These are phyloP conservation scores for Serripes groenlandicus DNA, from an alignment of 2,888 invertebrate genomes.

Conservation along the genomic window DNA sequence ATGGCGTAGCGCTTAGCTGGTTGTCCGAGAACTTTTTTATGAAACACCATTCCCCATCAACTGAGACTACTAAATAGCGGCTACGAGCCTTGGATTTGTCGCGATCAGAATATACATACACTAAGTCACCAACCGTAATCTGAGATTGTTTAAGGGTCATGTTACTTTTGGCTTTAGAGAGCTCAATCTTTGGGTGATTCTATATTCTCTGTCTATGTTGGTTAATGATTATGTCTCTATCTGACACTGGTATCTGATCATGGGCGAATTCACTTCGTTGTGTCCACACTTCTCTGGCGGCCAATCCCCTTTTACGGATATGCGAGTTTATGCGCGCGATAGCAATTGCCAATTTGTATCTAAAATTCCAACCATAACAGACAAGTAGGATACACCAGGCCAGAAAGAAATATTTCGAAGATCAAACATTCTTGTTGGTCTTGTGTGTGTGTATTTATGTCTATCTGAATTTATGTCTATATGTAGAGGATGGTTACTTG, in stretches of 20 bases:
- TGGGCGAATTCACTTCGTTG: constrained; percentile 69
- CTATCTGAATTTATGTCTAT: too few species aligned
- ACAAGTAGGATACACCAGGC: too few species aligned
- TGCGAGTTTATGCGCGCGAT: constrained; percentile 36
- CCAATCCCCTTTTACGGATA: constrained; percentile 59
- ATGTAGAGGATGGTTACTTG: too few species aligned
- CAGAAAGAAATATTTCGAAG: too few species aligned
- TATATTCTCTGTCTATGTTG: constrained; percentile 9
- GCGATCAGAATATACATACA: constrained; percentile 20
- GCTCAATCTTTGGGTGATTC: constrained; percentile 21
- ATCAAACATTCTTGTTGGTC: too few species aligned
- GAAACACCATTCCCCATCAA: constrained; percentile 29
- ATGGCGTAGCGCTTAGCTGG: constrained; percentile 20
- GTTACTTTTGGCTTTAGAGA: background rate
- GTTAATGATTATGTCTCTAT: constrained; percentile 11
- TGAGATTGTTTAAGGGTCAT: background rate
- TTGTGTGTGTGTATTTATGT: too few species aligned
- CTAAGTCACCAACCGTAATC: constrained; percentile 30
- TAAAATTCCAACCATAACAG: too few species aligned
- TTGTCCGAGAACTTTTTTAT: constrained; percentile 27
- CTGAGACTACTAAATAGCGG: constrained; percentile 27
- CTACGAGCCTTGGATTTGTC: constrained; percentile 11
- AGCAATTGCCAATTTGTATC: too few species aligned
- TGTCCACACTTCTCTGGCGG: constrained; percentile 64
- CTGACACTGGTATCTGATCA: constrained; percentile 23